phyloP scores from a whole-genome alignment of 2,113 vertebrate species.

The Gymnocephalus cernua region DNA sequence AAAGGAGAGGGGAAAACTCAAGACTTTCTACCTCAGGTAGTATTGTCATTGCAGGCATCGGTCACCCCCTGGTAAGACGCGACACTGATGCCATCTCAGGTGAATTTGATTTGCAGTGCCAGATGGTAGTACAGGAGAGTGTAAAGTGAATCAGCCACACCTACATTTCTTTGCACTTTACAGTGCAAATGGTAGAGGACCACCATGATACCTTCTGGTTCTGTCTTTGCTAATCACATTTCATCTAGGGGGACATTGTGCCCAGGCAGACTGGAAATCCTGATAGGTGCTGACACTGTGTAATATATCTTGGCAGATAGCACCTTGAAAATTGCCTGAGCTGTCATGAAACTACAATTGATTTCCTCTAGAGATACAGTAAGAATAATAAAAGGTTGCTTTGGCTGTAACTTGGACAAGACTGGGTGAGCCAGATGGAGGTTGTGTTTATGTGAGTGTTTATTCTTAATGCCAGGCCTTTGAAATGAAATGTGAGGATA shows the following conservation, averaged over 20 bases:
- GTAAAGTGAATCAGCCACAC: slow-evolving; percentile 59
- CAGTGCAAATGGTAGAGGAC: slow-evolving; percentile 31
- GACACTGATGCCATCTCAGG: slow-evolving; percentile 8
- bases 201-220: slow-evolving; percentile 1
- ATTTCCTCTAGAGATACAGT: slow-evolving; percentile 39
- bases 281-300: slow-evolving; percentile 66
- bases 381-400: slow-evolving; percentile 14
- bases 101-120: slow-evolving; percentile 31
- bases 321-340: slow-evolving; percentile 69
- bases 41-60: not conserved
- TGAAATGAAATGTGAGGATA: slow-evolving; percentile 34
- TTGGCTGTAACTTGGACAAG: slow-evolving; percentile 19
- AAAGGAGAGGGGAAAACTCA: not conserved
- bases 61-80: not conserved
- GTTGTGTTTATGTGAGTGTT: slow-evolving; percentile 8
- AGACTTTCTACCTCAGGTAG: not conserved
- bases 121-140: slow-evolving; percentile 11
- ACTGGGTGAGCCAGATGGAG: not conserved
- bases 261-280: slow-evolving; percentile 46
- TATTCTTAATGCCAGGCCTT: slow-evolving; percentile 19
- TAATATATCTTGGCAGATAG: slow-evolving; percentile 64
- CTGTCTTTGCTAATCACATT: slow-evolving; percentile 58
- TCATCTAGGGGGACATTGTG: slow-evolving; percentile 47
- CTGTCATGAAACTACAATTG: slow-evolving; percentile 64
- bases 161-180: slow-evolving; percentile 14